Evolutionary conservation across 2,113 vertebrate genomes (phyloP), one percentile per base, ranked within the genome.

Genomic region (Sylvietta virens): DNA sequence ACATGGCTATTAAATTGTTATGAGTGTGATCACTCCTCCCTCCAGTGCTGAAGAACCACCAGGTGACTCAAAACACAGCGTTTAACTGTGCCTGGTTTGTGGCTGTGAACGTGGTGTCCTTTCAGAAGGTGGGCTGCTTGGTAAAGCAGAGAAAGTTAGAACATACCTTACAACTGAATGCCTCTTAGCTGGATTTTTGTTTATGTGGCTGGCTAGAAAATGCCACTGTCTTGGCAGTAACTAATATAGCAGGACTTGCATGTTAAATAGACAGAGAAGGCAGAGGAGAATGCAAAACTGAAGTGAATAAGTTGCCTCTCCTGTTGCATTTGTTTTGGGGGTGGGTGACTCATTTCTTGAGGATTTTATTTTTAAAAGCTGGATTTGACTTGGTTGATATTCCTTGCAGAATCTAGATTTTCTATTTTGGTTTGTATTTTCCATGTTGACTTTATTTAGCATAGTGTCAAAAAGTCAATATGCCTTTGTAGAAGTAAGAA

Each of bases 1-100:
- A 26, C 10, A 9, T 17, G 8, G 11, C 6, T 28, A 1, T 70
- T 45, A 14, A 78, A 9, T 70, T 45, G 6, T 17, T 24, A 0
- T 4, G 8, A 47, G 6, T 20, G 12, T 7, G 13, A 9, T 19
- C 22, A 9, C 47, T 88, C 40, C 23, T 78, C 20, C 19, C 6
- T 50, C 4, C 17, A 28, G 20, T n/a, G 37, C 21, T 22, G 8
- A 39, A 37, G 22, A 50, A 22, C 47, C 30, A 12, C 33, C 14
- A 50, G 19, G 20, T 40, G 17, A 14, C 19, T 45, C 6, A 2
- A 78, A 45, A 64, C 12, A 22, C 28, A 48, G 2, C 3, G 0
- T 58, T 9, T 19, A 56, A 27, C 13, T n/a, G 21, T 44, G 37
- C 16, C 45, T 69, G 19, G 7, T 14, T 35, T 65, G 22, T 83